Conservation (phyloP, 2,113 vertebrate genomes). For the Herpailurus yagouaroundi region DNA sequence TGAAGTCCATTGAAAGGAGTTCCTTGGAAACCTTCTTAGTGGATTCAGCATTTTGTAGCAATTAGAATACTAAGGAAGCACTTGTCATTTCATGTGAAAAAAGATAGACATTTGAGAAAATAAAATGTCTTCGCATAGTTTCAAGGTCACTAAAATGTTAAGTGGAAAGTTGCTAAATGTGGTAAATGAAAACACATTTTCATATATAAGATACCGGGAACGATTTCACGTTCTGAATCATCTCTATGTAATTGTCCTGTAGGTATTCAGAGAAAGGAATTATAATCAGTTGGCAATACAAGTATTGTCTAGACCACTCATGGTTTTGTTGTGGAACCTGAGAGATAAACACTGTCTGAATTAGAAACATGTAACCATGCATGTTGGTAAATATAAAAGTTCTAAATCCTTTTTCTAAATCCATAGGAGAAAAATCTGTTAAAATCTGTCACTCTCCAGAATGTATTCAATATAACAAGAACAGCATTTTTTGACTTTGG, state of each 20-base stretch:
- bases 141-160: not conserved
- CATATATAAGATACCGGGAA: not conserved
- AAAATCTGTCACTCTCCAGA: not conserved
- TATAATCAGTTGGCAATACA: not conserved
- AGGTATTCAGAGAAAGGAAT: not conserved
- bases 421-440: constrained; percentile 33
- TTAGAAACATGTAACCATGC: not conserved
- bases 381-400: not conserved
- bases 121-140: not conserved
- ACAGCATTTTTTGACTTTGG: constrained; percentile 45
- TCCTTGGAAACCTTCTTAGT: not conserved
- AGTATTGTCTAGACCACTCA: not conserved
- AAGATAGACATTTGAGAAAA: constrained; percentile 27
- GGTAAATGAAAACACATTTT: constrained; percentile 31
- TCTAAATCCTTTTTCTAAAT: not conserved
- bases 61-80: not conserved
- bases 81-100: not conserved
- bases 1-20: not conserved
- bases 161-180: not conserved
- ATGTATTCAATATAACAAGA: constrained; percentile 28
- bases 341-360: constrained; percentile 41
- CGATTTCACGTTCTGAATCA: constrained; percentile 13
- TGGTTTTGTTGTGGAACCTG: not conserved
- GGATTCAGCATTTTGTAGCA: not conserved
- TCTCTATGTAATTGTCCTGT: not conserved